Evolutionary conservation across 2,888 invertebrate species (phyloP).

Genomic region (Temnothorax unifasciatus): DNA sequence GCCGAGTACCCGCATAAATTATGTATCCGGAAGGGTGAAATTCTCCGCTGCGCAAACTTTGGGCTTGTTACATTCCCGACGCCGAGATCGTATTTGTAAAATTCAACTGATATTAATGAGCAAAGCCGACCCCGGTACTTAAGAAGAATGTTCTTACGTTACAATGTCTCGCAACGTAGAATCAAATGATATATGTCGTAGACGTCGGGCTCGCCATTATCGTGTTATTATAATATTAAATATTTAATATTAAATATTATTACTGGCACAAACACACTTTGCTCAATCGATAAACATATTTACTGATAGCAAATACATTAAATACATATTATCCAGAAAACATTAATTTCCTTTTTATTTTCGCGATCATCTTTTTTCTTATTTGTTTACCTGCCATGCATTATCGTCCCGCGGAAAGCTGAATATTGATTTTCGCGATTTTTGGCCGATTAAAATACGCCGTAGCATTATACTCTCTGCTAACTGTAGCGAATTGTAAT

Average conservation of each 20-base stretch:
- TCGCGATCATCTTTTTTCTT: background rate
- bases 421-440: background rate
- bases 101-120: slow-evolving; percentile 55
- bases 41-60: slow-evolving; percentile 52
- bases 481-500: slow-evolving; percentile 63
- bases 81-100: slow-evolving; percentile 49
- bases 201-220: background rate
- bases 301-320: background rate
- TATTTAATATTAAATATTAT: slow-evolving; percentile 3
- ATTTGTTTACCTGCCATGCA: background rate
- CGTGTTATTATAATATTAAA: slow-evolving; percentile 9
- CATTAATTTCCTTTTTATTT: slow-evolving; percentile 2
- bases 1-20: slow-evolving; percentile 59
- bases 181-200: background rate
- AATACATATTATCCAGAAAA: background rate
- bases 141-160: slow-evolving; percentile 24
- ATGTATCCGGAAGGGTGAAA: slow-evolving; percentile 51
- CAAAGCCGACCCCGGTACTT: slow-evolving; percentile 33
- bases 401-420: background rate
- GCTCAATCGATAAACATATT: background rate
- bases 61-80: slow-evolving; percentile 30
- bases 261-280: background rate
- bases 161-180: slow-evolving; percentile 3
- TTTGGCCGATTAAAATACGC: background rate
- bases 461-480: slow-evolving; percentile 28